A percentile compares a stretch with the other conserved stretches of the same genome.
These are phyloP conservation scores for Gallinago undulata DNA, from an alignment of 2,113 vertebrate genomes.

Conservation along the genomic window DNA sequence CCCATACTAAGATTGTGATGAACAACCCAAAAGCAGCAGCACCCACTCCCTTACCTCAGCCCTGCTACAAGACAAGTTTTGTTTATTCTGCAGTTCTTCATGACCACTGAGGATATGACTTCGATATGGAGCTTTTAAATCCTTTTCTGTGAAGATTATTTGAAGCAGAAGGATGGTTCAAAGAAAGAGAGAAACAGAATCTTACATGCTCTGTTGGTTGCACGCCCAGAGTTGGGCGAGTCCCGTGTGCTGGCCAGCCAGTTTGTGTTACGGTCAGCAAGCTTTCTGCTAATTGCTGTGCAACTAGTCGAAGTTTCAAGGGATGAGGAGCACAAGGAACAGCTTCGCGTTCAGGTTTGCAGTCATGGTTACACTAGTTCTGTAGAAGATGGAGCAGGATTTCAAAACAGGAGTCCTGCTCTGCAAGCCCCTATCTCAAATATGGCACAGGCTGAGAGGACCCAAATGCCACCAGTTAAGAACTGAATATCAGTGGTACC, in stretches of 20 bases:
- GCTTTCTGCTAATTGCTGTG: neutral
- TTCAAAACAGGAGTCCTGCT: neutral
- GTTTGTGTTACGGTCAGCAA: neutral
- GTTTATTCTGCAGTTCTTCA: neutral
- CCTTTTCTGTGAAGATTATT: neutral
- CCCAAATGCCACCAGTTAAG: neutral
- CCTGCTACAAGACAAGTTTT: neutral
- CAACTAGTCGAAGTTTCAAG: neutral
- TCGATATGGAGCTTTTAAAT: neutral
- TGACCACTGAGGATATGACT: neutral
- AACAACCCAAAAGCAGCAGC: neutral
- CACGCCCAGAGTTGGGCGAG: neutral
- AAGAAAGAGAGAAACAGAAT: neutral
- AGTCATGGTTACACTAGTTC: neutral
- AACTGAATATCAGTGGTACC: neutral
- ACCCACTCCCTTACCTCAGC: neutral
- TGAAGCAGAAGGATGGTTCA: neutral
- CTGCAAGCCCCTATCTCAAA: neutral
- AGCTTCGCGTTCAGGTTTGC: neutral
- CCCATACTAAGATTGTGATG: neutral
- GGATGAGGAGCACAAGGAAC: neutral
- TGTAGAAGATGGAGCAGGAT: neutral
- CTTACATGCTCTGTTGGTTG: neutral
- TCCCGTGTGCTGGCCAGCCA: neutral
- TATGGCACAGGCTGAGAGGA: neutral